Evolutionary conservation across 2,113 vertebrate genomes (phyloP).

Genomic region (Clinocottus analis): DNA sequence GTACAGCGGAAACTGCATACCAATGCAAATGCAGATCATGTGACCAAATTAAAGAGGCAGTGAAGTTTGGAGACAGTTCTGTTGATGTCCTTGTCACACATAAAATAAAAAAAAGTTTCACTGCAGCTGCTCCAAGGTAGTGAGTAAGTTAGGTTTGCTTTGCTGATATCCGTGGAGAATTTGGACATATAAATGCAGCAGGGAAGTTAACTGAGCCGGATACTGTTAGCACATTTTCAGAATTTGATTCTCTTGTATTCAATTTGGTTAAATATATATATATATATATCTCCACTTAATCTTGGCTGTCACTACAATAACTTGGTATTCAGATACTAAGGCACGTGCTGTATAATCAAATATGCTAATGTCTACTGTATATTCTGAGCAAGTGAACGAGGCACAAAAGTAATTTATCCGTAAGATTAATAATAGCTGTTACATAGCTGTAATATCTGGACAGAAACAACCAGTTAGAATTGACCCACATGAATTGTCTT

Average conservation of each 20-base stretch:
- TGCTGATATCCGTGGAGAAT: conserved; percentile 27
- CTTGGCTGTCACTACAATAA: conserved; percentile 1
- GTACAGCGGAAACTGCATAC: conserved; percentile 58
- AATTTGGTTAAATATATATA: conserved; percentile 5
- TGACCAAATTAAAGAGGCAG: conserved; percentile 64
- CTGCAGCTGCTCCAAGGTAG: conserved; percentile 28
- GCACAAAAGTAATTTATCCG: background rate
- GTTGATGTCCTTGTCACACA: conserved; percentile 52
- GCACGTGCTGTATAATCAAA: background rate
- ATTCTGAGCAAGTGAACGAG: background rate
- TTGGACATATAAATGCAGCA: too few relatives aligned
- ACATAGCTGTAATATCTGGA: background rate
- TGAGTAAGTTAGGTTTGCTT: conserved; percentile 4
- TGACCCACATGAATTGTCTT: background rate
- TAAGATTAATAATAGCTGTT: conserved; percentile 5
- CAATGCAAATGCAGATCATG: conserved; percentile 56
- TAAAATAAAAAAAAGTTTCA: conserved; percentile 45
- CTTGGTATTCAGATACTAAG: conserved; percentile 19
- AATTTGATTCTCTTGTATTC: conserved; percentile 16
- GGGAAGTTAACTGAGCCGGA: conserved; percentile 9
- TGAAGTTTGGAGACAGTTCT: conserved; percentile 44
- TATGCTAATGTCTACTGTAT: conserved; percentile 6
- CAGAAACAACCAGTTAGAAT: background rate
- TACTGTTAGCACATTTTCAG: conserved; percentile 16
- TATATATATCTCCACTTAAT: conserved; percentile 1